Conservation (phyloP, 2,113 vertebrate genomes). For the Sturnira hondurensis region DNA sequence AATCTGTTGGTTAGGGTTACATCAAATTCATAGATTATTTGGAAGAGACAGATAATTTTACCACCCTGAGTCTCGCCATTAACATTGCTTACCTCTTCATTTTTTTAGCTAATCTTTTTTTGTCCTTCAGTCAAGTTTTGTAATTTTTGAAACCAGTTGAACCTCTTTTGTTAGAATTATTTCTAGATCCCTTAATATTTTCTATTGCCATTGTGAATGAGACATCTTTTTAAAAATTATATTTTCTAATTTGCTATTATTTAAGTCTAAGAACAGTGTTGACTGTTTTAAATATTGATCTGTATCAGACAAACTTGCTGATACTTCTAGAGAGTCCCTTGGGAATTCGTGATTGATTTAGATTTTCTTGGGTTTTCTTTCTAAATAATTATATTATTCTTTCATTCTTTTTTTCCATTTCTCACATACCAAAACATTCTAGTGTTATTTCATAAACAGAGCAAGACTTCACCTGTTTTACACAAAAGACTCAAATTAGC, state of each 20-base stretch:
- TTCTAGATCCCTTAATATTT: neutral
- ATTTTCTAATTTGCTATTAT: neutral
- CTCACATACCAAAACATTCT: neutral
- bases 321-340: neutral
- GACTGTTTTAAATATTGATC: neutral
- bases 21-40: neutral
- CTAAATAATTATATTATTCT: neutral
- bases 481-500: neutral
- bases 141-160: neutral
- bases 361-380: neutral
- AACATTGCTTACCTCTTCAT: neutral
- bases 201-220: neutral
- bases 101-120: neutral
- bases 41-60: neutral
- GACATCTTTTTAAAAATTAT: neutral
- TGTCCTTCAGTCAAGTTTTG: neutral
- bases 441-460: neutral
- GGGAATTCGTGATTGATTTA: neutral
- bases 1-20: neutral
- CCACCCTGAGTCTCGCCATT: neutral
- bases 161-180: neutral
- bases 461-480: neutral
- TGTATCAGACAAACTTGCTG: neutral
- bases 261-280: neutral
- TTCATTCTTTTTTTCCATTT: neutral